Percentiles rank a stretch among this genome's conserved stretches.
Evolutionary conservation across 2,888 invertebrate genomes (phyloP).

Genomic region (Monoplex corrugatus): DNA sequence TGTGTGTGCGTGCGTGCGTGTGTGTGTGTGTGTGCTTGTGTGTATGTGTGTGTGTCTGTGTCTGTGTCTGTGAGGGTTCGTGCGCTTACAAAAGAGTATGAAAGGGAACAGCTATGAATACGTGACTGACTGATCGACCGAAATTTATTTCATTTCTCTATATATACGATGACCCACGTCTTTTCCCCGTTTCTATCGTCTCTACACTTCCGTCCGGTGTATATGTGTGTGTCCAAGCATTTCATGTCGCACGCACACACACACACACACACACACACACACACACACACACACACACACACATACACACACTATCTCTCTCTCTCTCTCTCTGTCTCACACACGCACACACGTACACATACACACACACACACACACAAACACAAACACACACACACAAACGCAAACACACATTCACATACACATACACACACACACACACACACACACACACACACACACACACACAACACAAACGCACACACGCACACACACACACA

Average conservation of each 20-base stretch:
- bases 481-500: constrained; percentile 25
- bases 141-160: too few relatives aligned
- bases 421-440: not conserved
- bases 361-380: too few relatives aligned
- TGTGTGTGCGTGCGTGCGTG: not conserved
- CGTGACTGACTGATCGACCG: too few relatives aligned
- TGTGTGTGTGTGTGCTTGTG: not conserved
- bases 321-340: too few relatives aligned
- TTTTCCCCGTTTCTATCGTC: not conserved
- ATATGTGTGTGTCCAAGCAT: not conserved
- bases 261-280: not conserved
- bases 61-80: not conserved
- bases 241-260: not conserved
- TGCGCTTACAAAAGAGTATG: not conserved
- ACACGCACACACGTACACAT: too few relatives aligned
- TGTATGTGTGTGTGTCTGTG: not conserved
- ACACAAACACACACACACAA: constrained; percentile 15
- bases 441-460: not conserved
- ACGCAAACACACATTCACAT: not conserved
- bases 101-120: too few relatives aligned
- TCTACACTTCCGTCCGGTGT: not conserved
- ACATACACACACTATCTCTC: too few relatives aligned
- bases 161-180: not conserved
- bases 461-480: not conserved
- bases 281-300: too few relatives aligned